Conservation (phyloP, 1,140 invertebrate genomes). For the Solen grandis region DNA sequence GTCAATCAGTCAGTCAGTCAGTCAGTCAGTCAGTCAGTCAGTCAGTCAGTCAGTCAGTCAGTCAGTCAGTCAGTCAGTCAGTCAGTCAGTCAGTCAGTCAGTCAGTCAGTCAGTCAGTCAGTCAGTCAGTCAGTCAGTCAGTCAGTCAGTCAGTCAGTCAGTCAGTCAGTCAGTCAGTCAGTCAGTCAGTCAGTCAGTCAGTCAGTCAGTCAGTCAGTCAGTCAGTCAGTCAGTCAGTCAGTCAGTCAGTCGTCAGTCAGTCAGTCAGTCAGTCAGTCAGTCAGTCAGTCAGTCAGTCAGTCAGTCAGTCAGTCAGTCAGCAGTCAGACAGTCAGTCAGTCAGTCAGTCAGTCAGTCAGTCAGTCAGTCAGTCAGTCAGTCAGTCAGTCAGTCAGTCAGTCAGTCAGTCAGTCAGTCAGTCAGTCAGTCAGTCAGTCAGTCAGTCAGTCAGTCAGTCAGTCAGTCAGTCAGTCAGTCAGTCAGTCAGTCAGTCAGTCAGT, state of each 20-base stretch:
- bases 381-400: constrained; percentile 62
- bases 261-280: constrained; percentile 67
- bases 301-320: too few species aligned
- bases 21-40: constrained; percentile 60
- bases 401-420: constrained; percentile 55
- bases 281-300: constrained; percentile 64
- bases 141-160: constrained; percentile 63
- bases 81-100: constrained; percentile 63
- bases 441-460: constrained; percentile 50
- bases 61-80: constrained; percentile 61
- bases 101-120: constrained; percentile 63
- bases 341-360: constrained; percentile 66
- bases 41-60: constrained; percentile 60
- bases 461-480: constrained; percentile 48
- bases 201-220: constrained; percentile 62
- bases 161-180: constrained; percentile 62
- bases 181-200: too few species aligned
- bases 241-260: too few species aligned
- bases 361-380: constrained; percentile 64
- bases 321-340: constrained; percentile 63
- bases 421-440: constrained; percentile 58
- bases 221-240: too few species aligned
- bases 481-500: constrained; percentile 48
- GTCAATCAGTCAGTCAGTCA: too few species aligned
- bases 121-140: constrained; percentile 64